Evolutionary conservation across 1,140 invertebrate species (phyloP).

Genomic region (Bombus polaris): DNA sequence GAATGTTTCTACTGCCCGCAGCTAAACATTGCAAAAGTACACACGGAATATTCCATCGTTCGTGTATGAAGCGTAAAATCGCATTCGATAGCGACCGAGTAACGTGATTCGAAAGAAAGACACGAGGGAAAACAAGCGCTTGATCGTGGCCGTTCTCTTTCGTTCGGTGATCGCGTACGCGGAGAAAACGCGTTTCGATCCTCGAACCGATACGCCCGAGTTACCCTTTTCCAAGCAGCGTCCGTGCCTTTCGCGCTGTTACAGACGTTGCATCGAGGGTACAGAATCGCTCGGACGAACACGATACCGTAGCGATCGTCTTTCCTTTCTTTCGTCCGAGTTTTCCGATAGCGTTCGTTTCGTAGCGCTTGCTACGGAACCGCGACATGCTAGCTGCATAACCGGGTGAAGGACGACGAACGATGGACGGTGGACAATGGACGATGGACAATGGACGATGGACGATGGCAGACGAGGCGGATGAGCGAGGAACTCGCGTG

Average conservation of each 20-base stretch:
- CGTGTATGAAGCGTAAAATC: too few relatives aligned
- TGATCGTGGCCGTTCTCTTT: constrained; percentile 4
- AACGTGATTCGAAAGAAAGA: background rate
- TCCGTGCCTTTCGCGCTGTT: background rate
- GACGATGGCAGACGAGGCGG: constrained; percentile 70
- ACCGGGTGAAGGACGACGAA: constrained; percentile 74
- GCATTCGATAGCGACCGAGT: background rate
- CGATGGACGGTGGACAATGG: background rate
- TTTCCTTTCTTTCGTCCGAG: constrained; percentile 2
- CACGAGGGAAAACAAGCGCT: too few relatives aligned
- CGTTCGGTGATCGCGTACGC: constrained; percentile 13
- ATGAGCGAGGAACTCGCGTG: background rate
- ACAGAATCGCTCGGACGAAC: background rate
- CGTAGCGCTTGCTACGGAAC: background rate
- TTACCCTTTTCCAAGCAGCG: constrained; percentile 5
- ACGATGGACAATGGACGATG: constrained; percentile 67
- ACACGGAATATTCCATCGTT: too few relatives aligned
- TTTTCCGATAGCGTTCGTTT: constrained; percentile 58
- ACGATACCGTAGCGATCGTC: background rate
- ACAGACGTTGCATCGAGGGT: background rate
- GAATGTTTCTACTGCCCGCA: too few relatives aligned
- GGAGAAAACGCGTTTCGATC: constrained; percentile 28
- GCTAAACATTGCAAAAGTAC: too few relatives aligned
- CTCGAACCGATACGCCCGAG: constrained; percentile 18
- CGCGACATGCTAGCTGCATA: constrained; percentile 71